Evolutionary conservation across 2,888 invertebrate species (phyloP), one percentile per base, ranked within the genome.

Genomic region (Zelleria hepariella): DNA sequence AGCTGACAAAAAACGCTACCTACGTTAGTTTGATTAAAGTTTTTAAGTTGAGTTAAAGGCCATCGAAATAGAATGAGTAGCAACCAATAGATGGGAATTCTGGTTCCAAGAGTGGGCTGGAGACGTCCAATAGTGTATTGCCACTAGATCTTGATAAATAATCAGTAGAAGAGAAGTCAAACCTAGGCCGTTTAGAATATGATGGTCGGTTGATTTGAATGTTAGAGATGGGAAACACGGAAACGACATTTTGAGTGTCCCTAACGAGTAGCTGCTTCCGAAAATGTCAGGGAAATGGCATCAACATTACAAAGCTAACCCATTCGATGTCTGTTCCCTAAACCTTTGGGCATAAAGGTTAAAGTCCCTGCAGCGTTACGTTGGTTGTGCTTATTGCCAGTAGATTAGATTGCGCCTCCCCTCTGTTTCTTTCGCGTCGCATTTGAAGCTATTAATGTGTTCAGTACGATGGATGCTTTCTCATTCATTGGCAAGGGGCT

Each of bases 381-480:
- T 42, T 42, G 32, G 10, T 15, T 42, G 32, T 10, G 21, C 51
- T 51, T 51, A 54, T 23, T 10, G 18, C 26, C 24, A 15, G 54
- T 21, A 54, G 24, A 54, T 54, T 53, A 53, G 25, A 53, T 53
- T 26, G 26, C 53, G 23, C 53, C 18, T 53, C 53, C 53, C 53
- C 25, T 25, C 18, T 3, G 20, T 21, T 49, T 49, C 18, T 21
- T 51, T 51, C 15, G n/a, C n/a, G 51, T 51, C 10, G 51, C 51
- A 21, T n/a, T 51, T 20, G 5, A 21, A 51, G 10, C 1, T 6
- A 20, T 21, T 7, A 51, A 51, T 21, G 32, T 15, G 32, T 42
- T 42, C 10, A 2, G 10, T 15, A 32, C 5, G 32, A 15, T 42
- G 32, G 32, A 15, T 42, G 32, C 32, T 42, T 42, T 42, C 32